Percentiles rank a stretch among this genome's conserved stretches.
phyloP scores from a whole-genome alignment of 2,113 vertebrate species.

The Willisornis vidua region DNA sequence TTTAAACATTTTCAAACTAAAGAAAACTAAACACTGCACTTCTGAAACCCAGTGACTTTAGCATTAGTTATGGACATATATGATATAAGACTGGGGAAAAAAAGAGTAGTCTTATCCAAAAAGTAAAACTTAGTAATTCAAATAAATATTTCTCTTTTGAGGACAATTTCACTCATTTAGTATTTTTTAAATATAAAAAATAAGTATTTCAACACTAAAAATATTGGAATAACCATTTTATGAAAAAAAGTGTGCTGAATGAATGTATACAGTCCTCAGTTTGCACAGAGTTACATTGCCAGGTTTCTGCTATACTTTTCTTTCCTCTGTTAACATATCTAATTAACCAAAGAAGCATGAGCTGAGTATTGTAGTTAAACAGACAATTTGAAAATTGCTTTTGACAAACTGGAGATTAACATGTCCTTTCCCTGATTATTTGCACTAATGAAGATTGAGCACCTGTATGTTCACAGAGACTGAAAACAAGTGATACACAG shows the following conservation, averaged over 20 bases:
- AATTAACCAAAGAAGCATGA: slow-evolving; percentile 19
- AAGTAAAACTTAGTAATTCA: neutral
- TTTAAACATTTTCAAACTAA: slow-evolving; percentile 18
- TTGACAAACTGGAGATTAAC: slow-evolving; percentile 43
- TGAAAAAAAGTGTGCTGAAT: neutral
- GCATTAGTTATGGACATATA: neutral
- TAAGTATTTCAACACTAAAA: neutral
- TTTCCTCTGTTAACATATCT: neutral
- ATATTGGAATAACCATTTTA: neutral
- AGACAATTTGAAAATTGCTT: slow-evolving; percentile 40
- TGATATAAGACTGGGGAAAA: neutral
- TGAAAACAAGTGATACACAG: neutral
- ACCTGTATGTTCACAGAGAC: neutral
- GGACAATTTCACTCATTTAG: neutral
- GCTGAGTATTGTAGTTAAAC: neutral
- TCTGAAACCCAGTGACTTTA: neutral
- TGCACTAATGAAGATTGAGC: slow-evolving; percentile 34
- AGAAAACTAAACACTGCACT: neutral
- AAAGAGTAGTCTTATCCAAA: neutral
- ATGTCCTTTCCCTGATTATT: slow-evolving; percentile 31
- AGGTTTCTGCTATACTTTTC: neutral
- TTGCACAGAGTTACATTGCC: neutral
- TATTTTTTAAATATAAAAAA: neutral
- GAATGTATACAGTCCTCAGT: neutral
- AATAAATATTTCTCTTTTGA: neutral